phyloP scores from a whole-genome alignment of 2,888 invertebrate genomes.

The Aphidoletes aphidimyza region DNA sequence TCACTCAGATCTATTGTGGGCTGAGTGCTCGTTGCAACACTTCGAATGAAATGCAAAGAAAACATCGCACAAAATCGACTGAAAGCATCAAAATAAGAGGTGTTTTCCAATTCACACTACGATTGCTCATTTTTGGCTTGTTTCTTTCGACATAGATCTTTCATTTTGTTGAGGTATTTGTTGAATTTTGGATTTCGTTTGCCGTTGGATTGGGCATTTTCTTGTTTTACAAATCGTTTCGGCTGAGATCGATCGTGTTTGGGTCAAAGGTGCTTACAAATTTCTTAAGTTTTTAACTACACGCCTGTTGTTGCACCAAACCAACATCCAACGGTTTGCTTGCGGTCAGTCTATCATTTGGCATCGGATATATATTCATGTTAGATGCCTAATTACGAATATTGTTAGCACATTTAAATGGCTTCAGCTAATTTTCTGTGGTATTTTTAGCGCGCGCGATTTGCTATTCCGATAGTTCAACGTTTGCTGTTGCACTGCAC shows the following conservation, averaged over 20 bases:
- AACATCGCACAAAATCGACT: neutral
- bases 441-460: conserved; percentile 36
- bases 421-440: conserved; percentile 43
- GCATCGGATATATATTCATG: neutral
- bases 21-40: too few species aligned
- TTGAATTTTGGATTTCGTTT: conserved; percentile 8
- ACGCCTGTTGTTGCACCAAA: neutral
- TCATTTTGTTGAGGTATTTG: neutral
- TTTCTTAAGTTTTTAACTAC: neutral
- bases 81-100: neutral
- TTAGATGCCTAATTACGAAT: conserved; percentile 39
- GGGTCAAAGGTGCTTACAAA: conserved; percentile 49
- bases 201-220: neutral
- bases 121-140: neutral
- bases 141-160: neutral
- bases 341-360: conserved; percentile 13
- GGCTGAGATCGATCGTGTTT: conserved; percentile 4
- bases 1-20: neutral
- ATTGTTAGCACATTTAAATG: conserved; percentile 42
- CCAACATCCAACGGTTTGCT: neutral
- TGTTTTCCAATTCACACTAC: neutral
- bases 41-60: neutral
- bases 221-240: conserved; percentile 39
- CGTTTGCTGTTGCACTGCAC: neutral
- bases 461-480: neutral